Evolutionary conservation across 2,888 invertebrate genomes (phyloP).

Genomic region (Sycophila texana): DNA sequence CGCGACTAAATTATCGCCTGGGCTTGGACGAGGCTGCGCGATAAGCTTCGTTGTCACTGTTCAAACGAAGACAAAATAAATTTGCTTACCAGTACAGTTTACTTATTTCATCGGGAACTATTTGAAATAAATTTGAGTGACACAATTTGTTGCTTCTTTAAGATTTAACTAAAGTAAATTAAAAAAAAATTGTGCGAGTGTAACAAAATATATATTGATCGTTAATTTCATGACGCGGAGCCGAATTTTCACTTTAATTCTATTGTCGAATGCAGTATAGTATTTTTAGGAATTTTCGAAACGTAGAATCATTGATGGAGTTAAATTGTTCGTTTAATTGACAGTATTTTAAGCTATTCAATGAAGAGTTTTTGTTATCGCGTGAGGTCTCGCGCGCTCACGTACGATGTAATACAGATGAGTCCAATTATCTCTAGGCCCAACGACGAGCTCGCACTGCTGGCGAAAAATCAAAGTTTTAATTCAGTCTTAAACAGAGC

Average conservation of each 20-base stretch:
- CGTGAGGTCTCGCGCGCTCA: conserved; percentile 56
- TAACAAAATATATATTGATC: too few species aligned
- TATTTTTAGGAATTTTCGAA: conserved; percentile 31
- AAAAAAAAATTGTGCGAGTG: too few species aligned
- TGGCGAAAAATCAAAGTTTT: conserved; percentile 71
- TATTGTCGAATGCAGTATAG: too few species aligned
- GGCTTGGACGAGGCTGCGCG: not conserved
- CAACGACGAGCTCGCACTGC: conserved; percentile 15
- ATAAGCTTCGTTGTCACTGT: not conserved
- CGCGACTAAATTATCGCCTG: conserved; percentile 28
- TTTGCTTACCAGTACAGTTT: too few species aligned
- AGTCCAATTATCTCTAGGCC: conserved; percentile 61
- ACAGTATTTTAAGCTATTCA: conserved; percentile 23
- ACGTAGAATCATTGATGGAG: not conserved
- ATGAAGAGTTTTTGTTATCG: conserved; percentile 60
- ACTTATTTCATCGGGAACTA: too few species aligned
- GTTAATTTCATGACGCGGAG: too few species aligned
- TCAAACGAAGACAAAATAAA: too few species aligned
- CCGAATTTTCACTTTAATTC: too few species aligned
- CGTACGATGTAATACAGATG: conserved; percentile 59
- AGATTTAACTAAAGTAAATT: too few species aligned
- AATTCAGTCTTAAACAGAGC: conserved; percentile 69
- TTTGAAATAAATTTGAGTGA: too few species aligned
- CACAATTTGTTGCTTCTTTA: too few species aligned
- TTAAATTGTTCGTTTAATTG: too few species aligned